Evolutionary conservation across 2,113 vertebrate genomes (phyloP), one percentile per base, ranked within the genome.

Genomic region (Ceratotherium simum): DNA sequence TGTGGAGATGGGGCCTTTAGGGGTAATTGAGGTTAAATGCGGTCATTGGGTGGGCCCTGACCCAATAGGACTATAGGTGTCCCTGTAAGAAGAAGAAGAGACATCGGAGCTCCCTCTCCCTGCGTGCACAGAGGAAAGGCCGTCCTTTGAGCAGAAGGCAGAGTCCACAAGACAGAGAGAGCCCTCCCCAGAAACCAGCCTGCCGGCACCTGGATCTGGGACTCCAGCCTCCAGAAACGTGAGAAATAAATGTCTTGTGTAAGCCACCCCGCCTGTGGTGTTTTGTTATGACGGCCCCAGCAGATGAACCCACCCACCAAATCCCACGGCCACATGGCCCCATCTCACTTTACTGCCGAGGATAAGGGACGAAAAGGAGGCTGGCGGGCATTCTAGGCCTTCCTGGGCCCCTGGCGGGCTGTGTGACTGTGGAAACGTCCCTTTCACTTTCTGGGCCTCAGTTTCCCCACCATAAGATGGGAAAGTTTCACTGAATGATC

Each of bases 171-270:
- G 83, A 16, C 10, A 13, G 31, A 58, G 62, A 5, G 16, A 21
- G 23, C 14, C 8, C 84, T 36, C 39, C 2, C 6, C 7, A 46
- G 72, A 29, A 16, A 23, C 36, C 48, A 14, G 5, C 23, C 25
- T 17, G 75, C 4, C 0, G 25, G 23, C 23, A 27, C 91, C 2
- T 23, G 21, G 3, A 6, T n/a, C 80, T 31, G 31, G 33, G 80
- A 31, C 5, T 2, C 33, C 16, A 13, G 64, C 11, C 23, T 51
- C 56, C 6, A 2, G 75, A 33, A 10, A 17, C 7, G 3, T 9
- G 12, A 1, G 58, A 21, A 20, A 9, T 23, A 7, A 3, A 8
- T 0, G 3, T 39, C 25, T 3, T 12, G 1, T 8, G 17, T 6
- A 8, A 6, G 39, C 31, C 0, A 23, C 39, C 64, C 11, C 0